A percentile compares a stretch with the other conserved stretches of the same genome.
phyloP scores from a whole-genome alignment of 1,140 invertebrate genomes.

The Thaumatotibia leucotreta region DNA sequence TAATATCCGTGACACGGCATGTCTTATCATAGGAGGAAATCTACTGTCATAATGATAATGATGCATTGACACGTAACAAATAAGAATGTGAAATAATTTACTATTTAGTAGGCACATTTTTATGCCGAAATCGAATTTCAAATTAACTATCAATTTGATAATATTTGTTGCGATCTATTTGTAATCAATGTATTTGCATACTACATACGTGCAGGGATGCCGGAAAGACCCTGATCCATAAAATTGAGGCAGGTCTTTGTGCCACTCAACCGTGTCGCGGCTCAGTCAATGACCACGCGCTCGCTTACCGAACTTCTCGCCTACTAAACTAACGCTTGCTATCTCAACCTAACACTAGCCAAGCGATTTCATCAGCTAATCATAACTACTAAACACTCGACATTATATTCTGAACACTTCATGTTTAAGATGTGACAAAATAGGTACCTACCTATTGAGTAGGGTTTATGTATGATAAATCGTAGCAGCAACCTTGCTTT shows the following conservation, averaged over 20 bases:
- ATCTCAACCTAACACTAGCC: not conserved
- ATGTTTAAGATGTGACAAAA: too few species aligned
- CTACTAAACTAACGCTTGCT: conserved; percentile 1
- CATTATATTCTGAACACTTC: not conserved
- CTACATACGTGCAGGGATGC: not conserved
- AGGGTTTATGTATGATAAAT: not conserved
- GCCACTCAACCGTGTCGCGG: not conserved
- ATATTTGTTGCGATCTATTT: not conserved
- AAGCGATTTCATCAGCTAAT: conserved; percentile 1
- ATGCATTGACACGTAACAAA: too few species aligned
- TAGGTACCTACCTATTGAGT: too few species aligned
- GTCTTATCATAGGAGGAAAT: too few species aligned
- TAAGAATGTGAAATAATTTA: too few species aligned
- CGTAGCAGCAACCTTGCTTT: conserved; percentile 25
- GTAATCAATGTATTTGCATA: not conserved
- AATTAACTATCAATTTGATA: not conserved
- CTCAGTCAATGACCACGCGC: conserved; percentile 7
- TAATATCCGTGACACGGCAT: too few species aligned
- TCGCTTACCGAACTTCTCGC: not conserved
- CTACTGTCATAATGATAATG: too few species aligned
- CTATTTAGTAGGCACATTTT: not conserved
- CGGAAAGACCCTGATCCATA: conserved; percentile 7
- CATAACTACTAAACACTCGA: not conserved
- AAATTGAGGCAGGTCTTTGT: conserved; percentile 14
- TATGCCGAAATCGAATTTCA: not conserved